Evolutionary conservation across 2,113 vertebrate species (phyloP), one percentile per base, ranked within the genome.

Genomic region (Pholis gunnellus): DNA sequence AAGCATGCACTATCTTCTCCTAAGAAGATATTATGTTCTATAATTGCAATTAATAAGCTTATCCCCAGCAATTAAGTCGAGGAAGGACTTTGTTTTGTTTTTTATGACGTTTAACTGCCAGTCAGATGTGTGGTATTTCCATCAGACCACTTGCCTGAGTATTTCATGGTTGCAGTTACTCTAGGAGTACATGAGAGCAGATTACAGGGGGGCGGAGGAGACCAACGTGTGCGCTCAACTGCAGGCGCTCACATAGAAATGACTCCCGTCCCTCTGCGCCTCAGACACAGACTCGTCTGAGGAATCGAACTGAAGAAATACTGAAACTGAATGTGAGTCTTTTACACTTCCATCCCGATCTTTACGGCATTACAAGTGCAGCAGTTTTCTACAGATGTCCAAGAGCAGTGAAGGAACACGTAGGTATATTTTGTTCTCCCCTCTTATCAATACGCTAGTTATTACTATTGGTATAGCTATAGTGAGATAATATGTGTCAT

Each of bases 131-230:
- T 48, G 61, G 50, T 56, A 36, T 77, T 84, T 84, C 15, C 44
- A 75, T 44, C 56, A 73, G 72, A 65, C 20, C 8, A 31, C 70
- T 68, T 82, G 22, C 61, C 38, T 25, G 38, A 59, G 25, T 76
- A 54, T 57, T 81, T 60, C 59, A 54, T 8, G 59, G 78, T 29
- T 36, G 82, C 70, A 69, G 78, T 77, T 81, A 70, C 60, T 84
- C 36, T 11, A 4, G 71, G 72, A 76, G 79, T 88, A 75, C 79
- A 72, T 72, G 72, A 14, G 78, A 78, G 74, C 76, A 69, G 77
- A 85, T 75, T 83, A 65, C 50, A 79, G 40, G 71, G 50, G 89
- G 88, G 80, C 64, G 89, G 82, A 73, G 82, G 83, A 85, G 86
- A 52, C 78, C 36, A 11, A 50, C 56, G 82, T 64, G 71, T 67